Percentiles rank a stretch among this genome's conserved stretches.
Evolutionary conservation across 2,888 invertebrate species (phyloP).

Genomic region (Rhamphomyia laevipes): DNA sequence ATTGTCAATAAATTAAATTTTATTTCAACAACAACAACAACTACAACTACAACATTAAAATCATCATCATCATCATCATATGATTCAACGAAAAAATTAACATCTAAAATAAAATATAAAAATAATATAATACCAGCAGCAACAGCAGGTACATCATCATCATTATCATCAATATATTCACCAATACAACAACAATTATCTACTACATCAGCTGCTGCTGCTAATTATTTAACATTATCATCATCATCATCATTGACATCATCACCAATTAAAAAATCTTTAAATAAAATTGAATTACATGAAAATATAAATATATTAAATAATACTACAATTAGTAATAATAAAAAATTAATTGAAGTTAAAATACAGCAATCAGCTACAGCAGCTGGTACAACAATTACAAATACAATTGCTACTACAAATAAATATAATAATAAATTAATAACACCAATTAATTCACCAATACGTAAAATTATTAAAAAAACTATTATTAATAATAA

Average conservation of each 20-base stretch:
- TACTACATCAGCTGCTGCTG: no score
- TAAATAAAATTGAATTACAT: no score
- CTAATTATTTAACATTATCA: no score
- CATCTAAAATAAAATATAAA: background rate
- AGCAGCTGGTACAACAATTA: no score
- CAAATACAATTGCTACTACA: background rate
- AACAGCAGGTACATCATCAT: background rate
- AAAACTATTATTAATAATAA: background rate
- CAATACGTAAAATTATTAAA: slow-evolving; percentile 1
- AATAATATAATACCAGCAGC: background rate
- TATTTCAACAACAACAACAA: slow-evolving; percentile 6
- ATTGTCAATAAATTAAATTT: slow-evolving; percentile 6
- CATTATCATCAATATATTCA: background rate
- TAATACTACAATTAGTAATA: no score
- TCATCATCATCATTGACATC: slow-evolving; percentile 1
- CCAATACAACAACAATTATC: no score
- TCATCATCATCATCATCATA: background rate
- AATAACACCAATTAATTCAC: background rate
- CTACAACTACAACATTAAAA: slow-evolving; percentile 1
- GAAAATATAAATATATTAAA: no score
- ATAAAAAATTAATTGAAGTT: no score
- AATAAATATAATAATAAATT: background rate
- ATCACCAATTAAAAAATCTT: slow-evolving; percentile 7
- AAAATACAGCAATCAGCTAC: no score
- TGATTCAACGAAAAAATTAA: background rate